phyloP scores from a whole-genome alignment of 2,888 invertebrate genomes.

The Aricia artaxerxes region DNA sequence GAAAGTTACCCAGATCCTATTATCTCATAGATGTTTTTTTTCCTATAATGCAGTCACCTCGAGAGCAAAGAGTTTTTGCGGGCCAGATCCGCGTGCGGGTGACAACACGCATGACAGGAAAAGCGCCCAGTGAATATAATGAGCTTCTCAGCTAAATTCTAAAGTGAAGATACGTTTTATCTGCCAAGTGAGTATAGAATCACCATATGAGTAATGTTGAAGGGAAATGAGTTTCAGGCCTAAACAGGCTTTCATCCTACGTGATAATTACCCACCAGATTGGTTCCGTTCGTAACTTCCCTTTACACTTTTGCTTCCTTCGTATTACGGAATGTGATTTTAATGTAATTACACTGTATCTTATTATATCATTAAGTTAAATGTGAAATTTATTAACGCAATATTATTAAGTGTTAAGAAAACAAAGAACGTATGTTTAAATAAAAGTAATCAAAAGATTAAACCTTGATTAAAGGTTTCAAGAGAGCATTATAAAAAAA shows the following conservation, averaged over 20 bases:
- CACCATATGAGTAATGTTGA: constrained; percentile 1
- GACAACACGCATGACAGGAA: too few relatives aligned
- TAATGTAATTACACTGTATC: neutral
- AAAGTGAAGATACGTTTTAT: neutral
- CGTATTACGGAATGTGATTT: neutral
- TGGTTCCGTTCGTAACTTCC: neutral
- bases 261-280: constrained; percentile 18
- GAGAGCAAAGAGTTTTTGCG: too few relatives aligned
- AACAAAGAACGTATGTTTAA: neutral
- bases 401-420: neutral
- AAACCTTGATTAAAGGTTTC: neutral
- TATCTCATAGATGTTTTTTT: too few relatives aligned
- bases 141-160: neutral
- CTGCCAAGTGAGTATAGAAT: neutral
- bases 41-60: too few relatives aligned
- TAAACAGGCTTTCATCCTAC: constrained; percentile 26
- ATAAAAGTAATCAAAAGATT: neutral
- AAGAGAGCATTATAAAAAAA: neutral
- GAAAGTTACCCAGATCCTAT: too few relatives aligned
- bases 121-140: neutral
- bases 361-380: neutral
- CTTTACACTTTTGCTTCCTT: neutral
- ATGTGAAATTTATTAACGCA: neutral
- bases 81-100: too few relatives aligned
- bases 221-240: constrained; percentile 31